Percentiles rank a stretch among this genome's conserved stretches.
Evolutionary conservation across 2,888 invertebrate species (phyloP).

Genomic region (Lasioglossum zephyrum): DNA sequence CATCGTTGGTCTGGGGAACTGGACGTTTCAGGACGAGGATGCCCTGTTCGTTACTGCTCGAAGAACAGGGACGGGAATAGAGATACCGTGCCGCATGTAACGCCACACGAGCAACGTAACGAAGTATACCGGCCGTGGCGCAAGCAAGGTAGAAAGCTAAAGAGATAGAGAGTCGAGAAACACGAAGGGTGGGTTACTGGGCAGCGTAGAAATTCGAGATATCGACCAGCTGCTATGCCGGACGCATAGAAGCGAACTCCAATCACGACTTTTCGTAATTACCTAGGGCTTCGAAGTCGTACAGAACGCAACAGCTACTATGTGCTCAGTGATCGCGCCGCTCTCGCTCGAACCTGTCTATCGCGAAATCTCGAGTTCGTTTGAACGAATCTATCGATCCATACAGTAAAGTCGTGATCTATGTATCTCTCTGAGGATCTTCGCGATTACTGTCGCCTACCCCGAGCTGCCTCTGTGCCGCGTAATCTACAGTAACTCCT

Average conservation of each 20-base stretch:
- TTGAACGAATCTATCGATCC: not conserved
- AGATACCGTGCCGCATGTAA: not conserved
- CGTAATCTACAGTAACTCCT: too few relatives aligned
- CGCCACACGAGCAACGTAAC: not conserved
- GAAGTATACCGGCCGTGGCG: too few relatives aligned
- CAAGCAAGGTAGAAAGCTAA: not conserved
- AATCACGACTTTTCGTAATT: conserved; percentile 61
- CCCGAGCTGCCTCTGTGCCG: too few relatives aligned
- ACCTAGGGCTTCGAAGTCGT: conserved; percentile 80
- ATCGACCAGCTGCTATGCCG: conserved; percentile 44
- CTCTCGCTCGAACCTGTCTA: not conserved
- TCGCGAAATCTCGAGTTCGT: not conserved
- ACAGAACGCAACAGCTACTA: conserved; percentile 80
- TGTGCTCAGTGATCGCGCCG: conserved; percentile 63
- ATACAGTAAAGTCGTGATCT: too few relatives aligned
- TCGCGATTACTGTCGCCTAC: too few relatives aligned
- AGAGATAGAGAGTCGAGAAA: not conserved
- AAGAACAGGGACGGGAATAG: not conserved
- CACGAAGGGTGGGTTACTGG: not conserved
- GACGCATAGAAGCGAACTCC: conserved; percentile 41
- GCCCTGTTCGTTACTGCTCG: not conserved
- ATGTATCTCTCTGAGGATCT: too few relatives aligned
- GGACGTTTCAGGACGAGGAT: not conserved
- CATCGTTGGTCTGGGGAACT: not conserved
- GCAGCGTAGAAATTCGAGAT: conserved; percentile 38